phyloP scores from a whole-genome alignment of 1,140 invertebrate species.

The Coelopa frigida region DNA sequence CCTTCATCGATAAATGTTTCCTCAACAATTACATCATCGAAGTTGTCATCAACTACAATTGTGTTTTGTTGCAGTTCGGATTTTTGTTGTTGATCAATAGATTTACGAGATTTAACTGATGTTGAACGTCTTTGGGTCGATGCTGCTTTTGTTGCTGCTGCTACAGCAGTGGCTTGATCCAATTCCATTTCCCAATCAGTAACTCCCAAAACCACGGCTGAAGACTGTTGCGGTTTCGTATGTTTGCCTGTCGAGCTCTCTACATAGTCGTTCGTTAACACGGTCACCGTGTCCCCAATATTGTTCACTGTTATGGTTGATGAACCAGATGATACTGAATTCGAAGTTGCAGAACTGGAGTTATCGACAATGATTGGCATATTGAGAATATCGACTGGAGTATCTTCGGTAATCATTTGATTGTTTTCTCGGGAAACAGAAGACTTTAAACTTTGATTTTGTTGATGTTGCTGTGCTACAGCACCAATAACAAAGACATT shows the following conservation, averaged over 20 bases:
- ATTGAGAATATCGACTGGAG: conserved; percentile 46
- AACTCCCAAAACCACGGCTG: conserved; percentile 37
- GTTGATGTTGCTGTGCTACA: conserved; percentile 7
- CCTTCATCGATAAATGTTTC: too few species aligned
- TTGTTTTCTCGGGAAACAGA: too few species aligned
- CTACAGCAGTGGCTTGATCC: conserved; percentile 47
- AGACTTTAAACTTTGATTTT: conserved; percentile 15
- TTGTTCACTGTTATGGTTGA: conserved; percentile 1
- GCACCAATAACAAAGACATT: too few species aligned
- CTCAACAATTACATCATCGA: conserved; percentile 33
- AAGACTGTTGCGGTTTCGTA: background rate
- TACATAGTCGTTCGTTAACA: conserved; percentile 8
- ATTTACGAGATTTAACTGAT: background rate
- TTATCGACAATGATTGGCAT: conserved; percentile 40
- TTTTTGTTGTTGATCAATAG: conserved; percentile 7
- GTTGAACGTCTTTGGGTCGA: conserved; percentile 6
- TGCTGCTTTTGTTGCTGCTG: conserved; percentile 8
- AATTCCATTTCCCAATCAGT: conserved; percentile 55
- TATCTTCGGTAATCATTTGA: conserved; percentile 50
- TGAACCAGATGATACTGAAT: background rate
- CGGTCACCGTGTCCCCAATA: conserved; percentile 12
- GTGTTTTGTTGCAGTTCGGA: conserved; percentile 7
- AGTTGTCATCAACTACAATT: conserved; percentile 18
- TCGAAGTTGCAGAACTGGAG: conserved; percentile 14
- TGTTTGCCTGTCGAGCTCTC: background rate